Conservation (phyloP, 2,797 vertebrate genomes). For the Phoxinus dragarum region DNA sequence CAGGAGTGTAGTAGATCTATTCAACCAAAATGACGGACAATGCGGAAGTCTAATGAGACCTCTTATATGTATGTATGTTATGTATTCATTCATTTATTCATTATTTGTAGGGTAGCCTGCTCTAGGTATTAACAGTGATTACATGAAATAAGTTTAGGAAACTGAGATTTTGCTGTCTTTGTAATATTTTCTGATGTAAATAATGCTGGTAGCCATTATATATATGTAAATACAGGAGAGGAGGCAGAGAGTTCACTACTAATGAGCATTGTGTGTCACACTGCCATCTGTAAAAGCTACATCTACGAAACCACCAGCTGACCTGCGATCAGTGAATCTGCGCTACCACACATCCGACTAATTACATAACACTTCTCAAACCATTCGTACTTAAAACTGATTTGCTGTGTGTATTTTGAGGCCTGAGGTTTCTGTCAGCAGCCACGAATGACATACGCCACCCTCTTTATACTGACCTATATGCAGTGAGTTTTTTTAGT, state of each 20-base stretch:
- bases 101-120: neutral
- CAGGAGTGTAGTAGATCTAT: too few species aligned
- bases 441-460: neutral
- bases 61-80: too few species aligned
- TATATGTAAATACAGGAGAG: constrained; percentile 34
- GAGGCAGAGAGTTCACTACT: constrained; percentile 28
- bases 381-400: neutral
- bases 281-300: constrained; percentile 28
- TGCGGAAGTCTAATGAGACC: neutral
- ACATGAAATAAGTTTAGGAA: neutral
- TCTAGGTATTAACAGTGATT: neutral
- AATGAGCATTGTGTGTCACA: constrained; percentile 49
- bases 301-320: constrained; percentile 32
- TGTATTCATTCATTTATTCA: neutral
- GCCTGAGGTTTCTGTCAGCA: neutral
- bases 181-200: neutral
- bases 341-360: constrained; percentile 11
- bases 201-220: constrained; percentile 26
- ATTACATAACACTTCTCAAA: neutral
- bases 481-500: neutral
- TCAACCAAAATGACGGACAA: neutral
- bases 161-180: neutral
- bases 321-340: constrained; percentile 37
- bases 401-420: neutral
- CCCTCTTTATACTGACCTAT: neutral